These are phyloP conservation scores for Therioaphis trifolii DNA, from an alignment of 2,888 invertebrate species.

Conservation along the genomic window DNA sequence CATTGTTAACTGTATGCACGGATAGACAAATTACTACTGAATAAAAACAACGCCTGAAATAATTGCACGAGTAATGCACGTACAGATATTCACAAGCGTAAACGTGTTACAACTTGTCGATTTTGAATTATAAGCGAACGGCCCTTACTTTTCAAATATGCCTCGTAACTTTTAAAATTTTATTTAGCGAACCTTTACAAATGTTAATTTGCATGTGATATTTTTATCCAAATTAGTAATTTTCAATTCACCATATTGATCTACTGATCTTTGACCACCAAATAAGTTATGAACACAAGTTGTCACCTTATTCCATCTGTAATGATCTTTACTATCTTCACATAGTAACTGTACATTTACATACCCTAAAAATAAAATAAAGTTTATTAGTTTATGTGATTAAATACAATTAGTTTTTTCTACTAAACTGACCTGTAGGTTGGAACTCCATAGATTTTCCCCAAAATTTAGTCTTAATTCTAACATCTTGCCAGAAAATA, in stretches of 20 bases:
- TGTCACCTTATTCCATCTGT: slow-evolving; percentile 85
- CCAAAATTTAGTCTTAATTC: slow-evolving; percentile 90
- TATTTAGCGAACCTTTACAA: slow-evolving; percentile 76
- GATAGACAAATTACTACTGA: too few relatives aligned
- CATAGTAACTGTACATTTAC: slow-evolving; percentile 76
- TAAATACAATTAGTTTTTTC: not conserved
- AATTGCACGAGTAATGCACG: too few relatives aligned
- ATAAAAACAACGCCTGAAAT: too few relatives aligned
- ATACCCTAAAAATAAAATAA: slow-evolving; percentile 67
- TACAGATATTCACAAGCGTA: too few relatives aligned
- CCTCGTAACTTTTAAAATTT: slow-evolving; percentile 1
- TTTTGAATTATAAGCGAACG: too few relatives aligned
- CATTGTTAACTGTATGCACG: too few relatives aligned
- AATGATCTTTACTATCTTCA: slow-evolving; percentile 74
- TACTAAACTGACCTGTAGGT: slow-evolving; percentile 75
- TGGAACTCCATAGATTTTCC: slow-evolving; percentile 92
- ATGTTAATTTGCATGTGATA: slow-evolving; percentile 81
- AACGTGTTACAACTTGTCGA: too few relatives aligned
- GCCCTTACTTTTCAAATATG: too few relatives aligned
- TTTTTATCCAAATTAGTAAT: slow-evolving; percentile 75
- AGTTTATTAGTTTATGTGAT: not conserved
- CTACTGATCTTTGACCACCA: slow-evolving; percentile 86
- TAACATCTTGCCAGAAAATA: slow-evolving; percentile 84
- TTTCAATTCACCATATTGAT: slow-evolving; percentile 85
- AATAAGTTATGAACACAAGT: slow-evolving; percentile 88